A percentile compares a stretch with the other conserved stretches of the same genome.
These are phyloP conservation scores for Acrocera orbiculus DNA, from an alignment of 2,888 invertebrate genomes.

Conservation along the genomic window DNA sequence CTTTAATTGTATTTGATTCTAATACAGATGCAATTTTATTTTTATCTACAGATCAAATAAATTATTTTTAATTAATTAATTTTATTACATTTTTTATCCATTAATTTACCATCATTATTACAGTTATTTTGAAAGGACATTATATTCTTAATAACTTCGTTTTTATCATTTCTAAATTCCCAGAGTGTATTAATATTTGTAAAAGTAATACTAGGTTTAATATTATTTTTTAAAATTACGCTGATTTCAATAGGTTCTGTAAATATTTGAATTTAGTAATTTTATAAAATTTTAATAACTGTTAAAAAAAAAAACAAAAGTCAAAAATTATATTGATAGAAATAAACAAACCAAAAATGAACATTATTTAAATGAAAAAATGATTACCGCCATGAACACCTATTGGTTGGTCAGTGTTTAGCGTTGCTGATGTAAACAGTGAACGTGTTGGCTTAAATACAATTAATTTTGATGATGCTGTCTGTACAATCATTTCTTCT, in stretches of 20 bases:
- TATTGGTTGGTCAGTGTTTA: constrained; percentile 45
- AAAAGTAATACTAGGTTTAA: constrained; percentile 40
- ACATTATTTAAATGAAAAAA: neutral
- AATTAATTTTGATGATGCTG: constrained; percentile 47
- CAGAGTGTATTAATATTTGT: constrained; percentile 27
- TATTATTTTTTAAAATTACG: constrained; percentile 26
- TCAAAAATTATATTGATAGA: too few species aligned
- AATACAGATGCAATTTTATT: constrained; percentile 23
- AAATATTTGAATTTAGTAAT: constrained; percentile 13
- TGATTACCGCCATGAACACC: constrained; percentile 50
- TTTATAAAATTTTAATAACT: neutral
- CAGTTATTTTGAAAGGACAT: constrained; percentile 25
- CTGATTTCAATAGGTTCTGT: constrained; percentile 66
- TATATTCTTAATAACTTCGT: constrained; percentile 29
- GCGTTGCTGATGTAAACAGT: constrained; percentile 48
- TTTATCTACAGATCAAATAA: constrained; percentile 13
- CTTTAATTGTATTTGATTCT: constrained; percentile 20
- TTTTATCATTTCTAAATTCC: constrained; percentile 28
- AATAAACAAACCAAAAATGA: too few species aligned
- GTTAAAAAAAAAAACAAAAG: constrained; percentile 7
- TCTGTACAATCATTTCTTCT: constrained; percentile 59
- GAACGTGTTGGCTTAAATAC: constrained; percentile 64
- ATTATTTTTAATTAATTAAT: neutral
- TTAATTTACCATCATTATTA: constrained; percentile 8
- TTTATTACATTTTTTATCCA: neutral